Percentiles rank a stretch among this genome's conserved stretches.
These are phyloP conservation scores for Echiichthys vipera DNA, from an alignment of 2,797 vertebrate genomes.

Conservation along the genomic window DNA sequence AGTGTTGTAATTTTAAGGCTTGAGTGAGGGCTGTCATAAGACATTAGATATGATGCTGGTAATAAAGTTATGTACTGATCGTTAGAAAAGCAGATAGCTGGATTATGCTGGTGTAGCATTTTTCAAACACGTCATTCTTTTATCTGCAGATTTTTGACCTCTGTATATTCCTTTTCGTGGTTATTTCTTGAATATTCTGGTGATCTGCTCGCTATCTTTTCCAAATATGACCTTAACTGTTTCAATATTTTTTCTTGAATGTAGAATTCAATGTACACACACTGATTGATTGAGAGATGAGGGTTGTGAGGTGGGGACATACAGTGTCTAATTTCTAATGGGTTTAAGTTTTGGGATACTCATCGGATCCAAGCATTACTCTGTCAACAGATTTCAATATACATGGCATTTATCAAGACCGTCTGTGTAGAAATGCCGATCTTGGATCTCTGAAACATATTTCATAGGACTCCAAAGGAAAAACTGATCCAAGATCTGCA, in stretches of 20 bases:
- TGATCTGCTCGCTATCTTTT: background rate
- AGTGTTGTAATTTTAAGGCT: conserved; percentile 14
- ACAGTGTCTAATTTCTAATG: conserved; percentile 6
- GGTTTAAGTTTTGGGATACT: conserved; percentile 19
- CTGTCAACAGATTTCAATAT: conserved; percentile 40
- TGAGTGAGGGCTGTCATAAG: background rate
- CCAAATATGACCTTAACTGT: background rate
- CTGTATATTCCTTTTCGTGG: background rate
- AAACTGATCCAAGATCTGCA: conserved; percentile 56
- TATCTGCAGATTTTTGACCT: background rate
- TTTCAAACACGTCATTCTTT: background rate
- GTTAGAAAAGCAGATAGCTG: conserved; percentile 19
- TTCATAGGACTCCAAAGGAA: conserved; percentile 25
- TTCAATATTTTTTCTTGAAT: conserved; percentile 13
- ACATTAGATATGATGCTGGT: conserved; percentile 1
- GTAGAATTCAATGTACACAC: conserved; percentile 19
- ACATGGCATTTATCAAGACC: conserved; percentile 41
- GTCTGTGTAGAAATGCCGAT: conserved; percentile 54
- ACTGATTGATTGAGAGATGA: conserved; percentile 32
- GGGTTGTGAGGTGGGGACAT: conserved; percentile 8
- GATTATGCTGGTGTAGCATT: background rate
- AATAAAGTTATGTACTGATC: background rate
- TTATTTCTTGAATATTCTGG: background rate
- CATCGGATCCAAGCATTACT: conserved; percentile 12
- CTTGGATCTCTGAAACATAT: conserved; percentile 43